Percentiles rank a stretch among this genome's conserved stretches.
Conservation (phyloP, 2,888 invertebrate genomes). For the Alentia gelatinosa region DNA sequence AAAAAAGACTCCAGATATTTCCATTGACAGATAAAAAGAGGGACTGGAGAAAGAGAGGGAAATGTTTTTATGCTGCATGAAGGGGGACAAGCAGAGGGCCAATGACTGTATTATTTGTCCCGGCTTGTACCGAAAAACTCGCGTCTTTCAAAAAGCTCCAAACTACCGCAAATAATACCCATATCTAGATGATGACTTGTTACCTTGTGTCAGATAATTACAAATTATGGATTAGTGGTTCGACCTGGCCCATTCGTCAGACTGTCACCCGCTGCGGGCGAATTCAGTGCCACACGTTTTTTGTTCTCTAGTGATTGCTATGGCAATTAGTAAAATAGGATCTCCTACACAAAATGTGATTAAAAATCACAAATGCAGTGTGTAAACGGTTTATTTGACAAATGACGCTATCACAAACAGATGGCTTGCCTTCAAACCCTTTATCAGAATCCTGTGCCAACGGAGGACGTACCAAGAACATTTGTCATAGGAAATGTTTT, state of each 20-base stretch:
- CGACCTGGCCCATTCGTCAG: neutral
- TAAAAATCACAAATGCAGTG: neutral
- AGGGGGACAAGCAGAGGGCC: too few species aligned
- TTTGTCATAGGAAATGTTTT: neutral
- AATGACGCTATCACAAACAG: neutral
- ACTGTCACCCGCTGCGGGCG: neutral
- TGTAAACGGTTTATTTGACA: neutral
- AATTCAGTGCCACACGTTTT: neutral
- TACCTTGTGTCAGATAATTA: constrained; percentile 14
- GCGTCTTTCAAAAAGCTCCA: neutral
- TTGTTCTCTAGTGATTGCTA: constrained; percentile 11
- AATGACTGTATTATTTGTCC: too few species aligned
- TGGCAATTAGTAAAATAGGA: constrained; percentile 20
- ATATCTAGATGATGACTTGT: neutral
- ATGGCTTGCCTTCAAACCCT: neutral
- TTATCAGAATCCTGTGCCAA: too few species aligned
- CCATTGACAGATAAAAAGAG: too few species aligned
- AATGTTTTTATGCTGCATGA: too few species aligned
- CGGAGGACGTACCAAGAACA: neutral
- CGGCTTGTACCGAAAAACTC: too few species aligned
- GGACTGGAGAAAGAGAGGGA: too few species aligned
- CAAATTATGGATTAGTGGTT: constrained; percentile 1
- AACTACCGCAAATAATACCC: neutral
- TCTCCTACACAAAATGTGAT: neutral
- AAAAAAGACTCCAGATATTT: too few species aligned